Conservation (phyloP, 2,888 invertebrate species). For the Drosophila sordidula region DNA sequence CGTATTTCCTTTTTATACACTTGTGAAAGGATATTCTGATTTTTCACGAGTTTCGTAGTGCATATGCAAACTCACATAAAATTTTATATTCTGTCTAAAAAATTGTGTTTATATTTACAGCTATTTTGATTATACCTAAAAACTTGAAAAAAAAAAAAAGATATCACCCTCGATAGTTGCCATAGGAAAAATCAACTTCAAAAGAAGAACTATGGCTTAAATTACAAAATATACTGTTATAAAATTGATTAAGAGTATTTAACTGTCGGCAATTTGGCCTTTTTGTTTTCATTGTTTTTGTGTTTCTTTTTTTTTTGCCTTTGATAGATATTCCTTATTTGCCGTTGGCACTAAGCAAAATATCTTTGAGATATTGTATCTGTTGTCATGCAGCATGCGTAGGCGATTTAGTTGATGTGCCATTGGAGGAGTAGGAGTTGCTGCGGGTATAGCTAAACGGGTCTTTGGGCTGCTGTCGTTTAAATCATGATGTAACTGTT, state of each 20-base stretch:
- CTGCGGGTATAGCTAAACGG: not conserved
- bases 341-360: conserved; percentile 39
- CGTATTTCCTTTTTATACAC: conserved; percentile 10
- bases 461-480: conserved; percentile 14
- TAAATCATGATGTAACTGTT: conserved; percentile 54
- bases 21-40: not conserved
- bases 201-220: too few species aligned
- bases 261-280: not conserved
- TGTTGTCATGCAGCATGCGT: conserved; percentile 61
- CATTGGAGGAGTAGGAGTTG: not conserved
- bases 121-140: too few species aligned
- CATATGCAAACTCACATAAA: too few species aligned
- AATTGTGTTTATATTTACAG: too few species aligned
- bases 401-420: conserved; percentile 60
- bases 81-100: too few species aligned
- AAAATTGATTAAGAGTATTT: conserved; percentile 1
- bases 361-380: conserved; percentile 70
- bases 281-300: not conserved
- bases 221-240: too few species aligned
- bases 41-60: not conserved
- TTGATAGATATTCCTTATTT: conserved; percentile 51
- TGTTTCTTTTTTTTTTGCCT: conserved; percentile 13
- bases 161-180: too few species aligned
- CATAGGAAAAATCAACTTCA: too few species aligned
- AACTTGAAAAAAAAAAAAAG: too few species aligned